A percentile compares a stretch with the other conserved stretches of the same genome.
Evolutionary conservation across 2,113 vertebrate genomes (phyloP).

Genomic region (Nothoprocta pentlandii): DNA sequence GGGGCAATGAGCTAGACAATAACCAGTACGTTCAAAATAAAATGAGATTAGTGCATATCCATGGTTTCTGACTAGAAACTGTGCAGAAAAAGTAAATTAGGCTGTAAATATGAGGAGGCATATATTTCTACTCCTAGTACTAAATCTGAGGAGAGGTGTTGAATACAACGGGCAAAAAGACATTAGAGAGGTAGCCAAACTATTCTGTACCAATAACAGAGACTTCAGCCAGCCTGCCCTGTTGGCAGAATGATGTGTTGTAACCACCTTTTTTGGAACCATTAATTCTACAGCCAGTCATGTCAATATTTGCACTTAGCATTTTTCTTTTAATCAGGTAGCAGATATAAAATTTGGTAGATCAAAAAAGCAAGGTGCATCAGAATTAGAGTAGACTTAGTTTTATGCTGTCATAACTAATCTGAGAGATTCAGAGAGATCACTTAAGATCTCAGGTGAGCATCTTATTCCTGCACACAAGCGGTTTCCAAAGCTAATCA

Average conservation of each 20-base stretch:
- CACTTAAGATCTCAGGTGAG: not conserved
- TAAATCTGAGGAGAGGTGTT: constrained; percentile 1
- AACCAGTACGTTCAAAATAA: not conserved
- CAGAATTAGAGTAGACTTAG: not conserved
- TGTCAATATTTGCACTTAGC: not conserved
- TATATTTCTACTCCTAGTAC: constrained; percentile 23
- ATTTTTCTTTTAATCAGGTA: not conserved
- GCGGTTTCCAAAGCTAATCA: not conserved
- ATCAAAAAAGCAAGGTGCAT: not conserved
- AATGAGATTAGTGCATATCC: not conserved
- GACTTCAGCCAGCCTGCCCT: not conserved
- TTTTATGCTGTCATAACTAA: not conserved
- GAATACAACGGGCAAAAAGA: not conserved
- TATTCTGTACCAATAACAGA: not conserved
- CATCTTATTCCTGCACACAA: not conserved
- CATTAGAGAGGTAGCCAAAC: not conserved
- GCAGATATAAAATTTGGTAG: not conserved
- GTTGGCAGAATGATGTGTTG: not conserved
- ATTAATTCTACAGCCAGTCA: not conserved
- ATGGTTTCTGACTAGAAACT: not conserved
- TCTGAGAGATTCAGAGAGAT: not conserved
- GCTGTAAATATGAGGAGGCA: constrained; percentile 25
- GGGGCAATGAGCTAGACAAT: not conserved
- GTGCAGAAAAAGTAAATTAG: not conserved
- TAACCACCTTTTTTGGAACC: not conserved